These are phyloP conservation scores for Campoplex nolae DNA, from an alignment of 2,888 invertebrate genomes.

Conservation along the genomic window DNA sequence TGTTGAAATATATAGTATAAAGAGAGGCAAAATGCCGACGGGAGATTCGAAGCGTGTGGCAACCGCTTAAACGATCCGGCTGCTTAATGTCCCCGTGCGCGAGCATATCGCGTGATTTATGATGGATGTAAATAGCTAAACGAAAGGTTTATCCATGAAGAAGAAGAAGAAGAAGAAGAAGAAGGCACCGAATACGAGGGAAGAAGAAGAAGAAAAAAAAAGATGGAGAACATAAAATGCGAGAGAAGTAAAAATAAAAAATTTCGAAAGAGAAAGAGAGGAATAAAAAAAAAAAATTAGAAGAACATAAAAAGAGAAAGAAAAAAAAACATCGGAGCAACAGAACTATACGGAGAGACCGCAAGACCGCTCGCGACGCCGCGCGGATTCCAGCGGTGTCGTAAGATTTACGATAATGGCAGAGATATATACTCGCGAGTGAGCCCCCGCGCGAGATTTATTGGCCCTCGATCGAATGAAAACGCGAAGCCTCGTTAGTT, in stretches of 20 bases:
- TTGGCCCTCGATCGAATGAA: slow-evolving; percentile 78
- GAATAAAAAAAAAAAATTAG: slow-evolving; percentile 45
- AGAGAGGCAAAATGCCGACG: slow-evolving; percentile 53
- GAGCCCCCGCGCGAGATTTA: slow-evolving; percentile 78
- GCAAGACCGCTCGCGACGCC: slow-evolving; percentile 58
- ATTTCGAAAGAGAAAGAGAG: slow-evolving; percentile 38
- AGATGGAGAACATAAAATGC: slow-evolving; percentile 43
- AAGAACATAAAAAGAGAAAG: slow-evolving; percentile 19
- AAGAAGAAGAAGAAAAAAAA: slow-evolving; percentile 55
- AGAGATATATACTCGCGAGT: slow-evolving; percentile 77
- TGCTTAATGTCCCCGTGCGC: slow-evolving; percentile 70
- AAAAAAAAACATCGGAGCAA: slow-evolving; percentile 29
- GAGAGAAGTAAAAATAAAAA: slow-evolving; percentile 39
- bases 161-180: slow-evolving; percentile 69
- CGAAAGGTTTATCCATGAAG: slow-evolving; percentile 78
- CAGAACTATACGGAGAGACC: slow-evolving; percentile 62
- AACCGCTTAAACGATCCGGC: slow-evolving; percentile 69
- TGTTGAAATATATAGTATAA: slow-evolving; percentile 34
- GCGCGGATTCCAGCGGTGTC: slow-evolving; percentile 75
- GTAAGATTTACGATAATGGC: slow-evolving; percentile 83
- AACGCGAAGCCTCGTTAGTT: slow-evolving; percentile 82
- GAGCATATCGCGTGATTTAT: slow-evolving; percentile 75
- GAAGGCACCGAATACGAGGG: slow-evolving; percentile 40
- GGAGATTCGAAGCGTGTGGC: slow-evolving; percentile 67
- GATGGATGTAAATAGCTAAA: slow-evolving; percentile 78